phyloP scores from a whole-genome alignment of 2,888 invertebrate species.

The Emmelina monodactyla region DNA sequence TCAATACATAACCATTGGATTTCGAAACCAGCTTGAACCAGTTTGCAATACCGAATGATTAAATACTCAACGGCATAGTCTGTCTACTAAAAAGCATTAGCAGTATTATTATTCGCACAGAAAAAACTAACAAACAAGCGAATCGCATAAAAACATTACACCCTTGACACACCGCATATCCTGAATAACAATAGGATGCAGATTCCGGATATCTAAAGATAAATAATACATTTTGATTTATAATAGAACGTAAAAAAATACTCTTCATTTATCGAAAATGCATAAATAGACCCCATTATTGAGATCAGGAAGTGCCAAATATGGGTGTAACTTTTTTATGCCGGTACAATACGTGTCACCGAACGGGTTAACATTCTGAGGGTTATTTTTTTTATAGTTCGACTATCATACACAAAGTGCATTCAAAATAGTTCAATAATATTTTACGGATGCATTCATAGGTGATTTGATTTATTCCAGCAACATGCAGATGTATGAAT shows the following conservation, averaged over 20 bases:
- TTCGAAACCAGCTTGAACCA: neutral
- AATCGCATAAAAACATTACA: constrained; percentile 55
- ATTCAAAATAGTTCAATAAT: constrained; percentile 64
- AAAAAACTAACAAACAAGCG: constrained; percentile 23
- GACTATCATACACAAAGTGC: constrained; percentile 35
- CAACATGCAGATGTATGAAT: constrained; percentile 63
- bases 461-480: constrained; percentile 65
- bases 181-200: constrained; percentile 64
- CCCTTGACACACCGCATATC: constrained; percentile 64
- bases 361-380: constrained; percentile 58
- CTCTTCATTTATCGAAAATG: constrained; percentile 65
- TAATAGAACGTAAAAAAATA: constrained; percentile 62
- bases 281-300: constrained; percentile 66
- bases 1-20: neutral
- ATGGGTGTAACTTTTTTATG: constrained; percentile 64
- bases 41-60: neutral
- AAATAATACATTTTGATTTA: constrained; percentile 68
- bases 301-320: constrained; percentile 63
- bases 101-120: too few species aligned
- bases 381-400: constrained; percentile 36
- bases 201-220: constrained; percentile 63
- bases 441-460: constrained; percentile 63
- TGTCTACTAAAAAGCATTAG: too few species aligned
- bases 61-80: too few species aligned
- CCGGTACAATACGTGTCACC: constrained; percentile 56